phyloP scores from a whole-genome alignment of 2,888 invertebrate species.

The Cryptosula pallasiana region DNA sequence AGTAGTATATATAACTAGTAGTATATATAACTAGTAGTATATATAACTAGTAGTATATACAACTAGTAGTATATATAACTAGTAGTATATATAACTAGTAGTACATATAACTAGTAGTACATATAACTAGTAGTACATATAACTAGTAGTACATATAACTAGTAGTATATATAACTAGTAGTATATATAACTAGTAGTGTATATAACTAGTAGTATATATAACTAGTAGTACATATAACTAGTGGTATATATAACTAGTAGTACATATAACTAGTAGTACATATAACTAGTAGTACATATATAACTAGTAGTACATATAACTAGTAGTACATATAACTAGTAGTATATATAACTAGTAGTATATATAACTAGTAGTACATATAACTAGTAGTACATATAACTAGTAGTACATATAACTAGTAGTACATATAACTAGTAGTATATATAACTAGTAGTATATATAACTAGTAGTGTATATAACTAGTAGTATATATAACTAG shows the following conservation, averaged over 20 bases:
- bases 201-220: constrained; percentile 2
- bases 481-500: constrained; percentile 14
- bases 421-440: constrained; percentile 7
- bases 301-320: neutral
- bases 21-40: neutral
- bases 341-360: neutral
- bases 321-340: no score
- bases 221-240: no score
- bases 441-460: neutral
- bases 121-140: no score
- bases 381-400: no score
- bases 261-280: constrained; percentile 2
- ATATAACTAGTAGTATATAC: neutral
- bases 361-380: neutral
- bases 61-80: no score
- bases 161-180: constrained; percentile 12
- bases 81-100: neutral
- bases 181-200: neutral
- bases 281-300: no score
- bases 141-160: neutral
- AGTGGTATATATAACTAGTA: neutral
- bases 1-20: constrained; percentile 12
- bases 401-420: neutral
- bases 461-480: neutral
- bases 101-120: constrained; percentile 2